A percentile compares a stretch with the other conserved stretches of the same genome.
phyloP scores from a whole-genome alignment of 1,140 invertebrate species.

The Plectus sambesii region DNA sequence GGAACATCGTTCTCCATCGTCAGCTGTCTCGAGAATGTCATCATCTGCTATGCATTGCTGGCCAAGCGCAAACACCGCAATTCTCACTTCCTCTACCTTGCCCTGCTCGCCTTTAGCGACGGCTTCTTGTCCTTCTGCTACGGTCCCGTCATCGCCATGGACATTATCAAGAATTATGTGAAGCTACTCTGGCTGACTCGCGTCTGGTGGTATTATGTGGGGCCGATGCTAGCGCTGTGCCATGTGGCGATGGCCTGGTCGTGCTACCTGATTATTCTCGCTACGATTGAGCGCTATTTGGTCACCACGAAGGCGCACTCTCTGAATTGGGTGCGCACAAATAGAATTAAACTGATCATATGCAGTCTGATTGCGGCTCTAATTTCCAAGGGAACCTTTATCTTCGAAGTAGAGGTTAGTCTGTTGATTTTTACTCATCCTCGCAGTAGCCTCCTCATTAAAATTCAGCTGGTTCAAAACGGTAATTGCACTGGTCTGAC shows the following conservation, averaged over 20 bases:
- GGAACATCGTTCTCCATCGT: conserved; percentile 20
- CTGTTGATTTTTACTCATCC: not conserved
- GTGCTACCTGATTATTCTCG: conserved; percentile 33
- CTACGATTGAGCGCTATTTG: conserved; percentile 32
- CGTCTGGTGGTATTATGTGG: conserved; percentile 31
- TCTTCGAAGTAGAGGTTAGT: conserved; percentile 29
- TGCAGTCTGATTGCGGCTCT: conserved; percentile 21
- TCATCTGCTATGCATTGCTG: conserved; percentile 13
- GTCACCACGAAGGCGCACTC: conserved; percentile 28
- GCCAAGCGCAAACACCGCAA: conserved; percentile 19
- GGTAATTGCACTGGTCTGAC: conserved; percentile 30
- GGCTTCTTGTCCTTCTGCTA: conserved; percentile 26
- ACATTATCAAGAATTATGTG: conserved; percentile 25
- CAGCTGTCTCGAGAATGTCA: conserved; percentile 17
- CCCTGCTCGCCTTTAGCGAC: conserved; percentile 28
- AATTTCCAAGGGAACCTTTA: conserved; percentile 26
- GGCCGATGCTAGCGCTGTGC: conserved; percentile 28
- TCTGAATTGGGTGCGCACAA: conserved; percentile 29
- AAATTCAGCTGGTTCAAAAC: conserved; percentile 25
- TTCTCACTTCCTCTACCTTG: conserved; percentile 34
- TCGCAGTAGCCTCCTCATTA: not conserved
- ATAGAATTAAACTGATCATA: conserved; percentile 24
- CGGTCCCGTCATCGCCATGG: conserved; percentile 27
- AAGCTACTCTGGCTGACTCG: conserved; percentile 22
- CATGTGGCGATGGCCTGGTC: conserved; percentile 31